Conservation (phyloP, 2,797 vertebrate species). For the Tragelaphus eurycerus region DNA sequence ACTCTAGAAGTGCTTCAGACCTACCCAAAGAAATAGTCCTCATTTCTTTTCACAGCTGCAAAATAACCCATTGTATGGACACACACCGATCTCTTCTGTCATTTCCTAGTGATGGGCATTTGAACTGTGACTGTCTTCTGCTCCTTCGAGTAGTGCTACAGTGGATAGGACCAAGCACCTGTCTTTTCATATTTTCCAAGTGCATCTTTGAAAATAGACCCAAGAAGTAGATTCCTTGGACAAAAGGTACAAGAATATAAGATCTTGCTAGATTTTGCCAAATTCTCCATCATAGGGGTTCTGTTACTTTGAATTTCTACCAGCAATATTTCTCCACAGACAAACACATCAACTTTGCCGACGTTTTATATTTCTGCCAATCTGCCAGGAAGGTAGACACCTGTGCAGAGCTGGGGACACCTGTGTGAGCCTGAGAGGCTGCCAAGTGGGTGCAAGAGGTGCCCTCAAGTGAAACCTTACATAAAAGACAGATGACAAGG, state of each 20-base stretch:
- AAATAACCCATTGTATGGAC: fast-evolving
- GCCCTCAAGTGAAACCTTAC: not conserved
- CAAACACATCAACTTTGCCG: not conserved
- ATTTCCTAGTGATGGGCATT: fast-evolving
- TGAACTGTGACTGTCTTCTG: fast-evolving
- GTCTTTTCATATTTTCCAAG: not conserved
- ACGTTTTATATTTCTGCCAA: fast-evolving
- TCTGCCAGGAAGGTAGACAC: fast-evolving
- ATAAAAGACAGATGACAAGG: not conserved
- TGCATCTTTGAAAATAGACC: no score
- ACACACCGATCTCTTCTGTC: fast-evolving
- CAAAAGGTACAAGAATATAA: not conserved
- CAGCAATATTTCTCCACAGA: fast-evolving
- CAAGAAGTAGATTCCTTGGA: not conserved
- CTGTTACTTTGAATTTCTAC: not conserved
- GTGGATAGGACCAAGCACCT: fast-evolving
- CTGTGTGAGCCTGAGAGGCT: not conserved
- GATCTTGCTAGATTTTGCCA: not conserved
- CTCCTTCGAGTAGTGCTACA: fast-evolving
- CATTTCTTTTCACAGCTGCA: no score
- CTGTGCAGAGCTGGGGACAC: no score
- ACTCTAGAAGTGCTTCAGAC: not conserved
- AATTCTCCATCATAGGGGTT: not conserved
- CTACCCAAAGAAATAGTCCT: not conserved
- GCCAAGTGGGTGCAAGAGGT: not conserved